Conservation (phyloP, 2,888 invertebrate species). For the Microctonus brassicae region DNA sequence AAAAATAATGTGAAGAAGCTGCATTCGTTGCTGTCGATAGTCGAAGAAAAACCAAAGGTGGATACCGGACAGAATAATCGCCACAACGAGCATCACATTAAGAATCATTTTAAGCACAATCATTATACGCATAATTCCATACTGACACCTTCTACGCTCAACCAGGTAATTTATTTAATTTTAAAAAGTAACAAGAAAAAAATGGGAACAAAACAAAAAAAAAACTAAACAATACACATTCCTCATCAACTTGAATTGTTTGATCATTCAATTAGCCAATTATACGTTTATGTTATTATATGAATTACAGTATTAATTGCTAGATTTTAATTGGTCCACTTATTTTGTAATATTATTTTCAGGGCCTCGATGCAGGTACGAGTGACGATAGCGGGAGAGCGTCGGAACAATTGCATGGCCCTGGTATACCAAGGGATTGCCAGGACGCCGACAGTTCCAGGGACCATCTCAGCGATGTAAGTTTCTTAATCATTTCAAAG, state of each 20-base stretch:
- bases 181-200: neutral
- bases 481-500: conserved; percentile 62
- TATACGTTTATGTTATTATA: no score
- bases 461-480: conserved; percentile 89
- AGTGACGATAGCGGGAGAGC: conserved; percentile 88
- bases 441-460: conserved; percentile 86
- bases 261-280: no score
- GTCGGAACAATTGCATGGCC: conserved; percentile 84
- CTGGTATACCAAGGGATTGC: conserved; percentile 70
- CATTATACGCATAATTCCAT: conserved; percentile 69
- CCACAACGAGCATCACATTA: conserved; percentile 69
- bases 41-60: conserved; percentile 73
- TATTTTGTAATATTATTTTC: conserved; percentile 63
- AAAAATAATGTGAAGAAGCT: conserved; percentile 74
- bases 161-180: conserved; percentile 59
- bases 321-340: no score
- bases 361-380: conserved; percentile 86
- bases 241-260: no score
- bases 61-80: conserved; percentile 73
- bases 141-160: conserved; percentile 67
- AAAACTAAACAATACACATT: no score
- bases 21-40: conserved; percentile 72
- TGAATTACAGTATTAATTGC: no score
- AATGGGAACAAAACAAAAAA: no score
- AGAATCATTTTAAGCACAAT: conserved; percentile 68